A percentile compares a stretch with the other conserved stretches of the same genome.
Conservation (phyloP, 2,888 invertebrate species). For the Fragum whitleyi region DNA sequence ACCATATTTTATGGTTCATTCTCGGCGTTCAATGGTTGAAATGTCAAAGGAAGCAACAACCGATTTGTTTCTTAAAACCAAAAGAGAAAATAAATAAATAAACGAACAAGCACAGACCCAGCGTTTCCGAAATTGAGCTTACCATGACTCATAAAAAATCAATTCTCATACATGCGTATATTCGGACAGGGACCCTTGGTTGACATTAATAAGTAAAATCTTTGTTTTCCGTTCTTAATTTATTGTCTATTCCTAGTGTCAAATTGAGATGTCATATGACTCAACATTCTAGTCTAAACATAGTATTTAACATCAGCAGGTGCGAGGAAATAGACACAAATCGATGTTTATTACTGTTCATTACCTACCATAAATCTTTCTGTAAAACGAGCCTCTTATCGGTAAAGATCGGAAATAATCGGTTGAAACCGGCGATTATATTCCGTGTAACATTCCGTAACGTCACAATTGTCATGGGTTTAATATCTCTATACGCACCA, state of each 20-base stretch:
- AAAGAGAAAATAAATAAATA: no score
- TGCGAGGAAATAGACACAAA: slow-evolving; percentile 4
- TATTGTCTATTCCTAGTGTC: neutral
- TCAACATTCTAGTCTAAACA: slow-evolving; percentile 14
- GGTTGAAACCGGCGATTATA: slow-evolving; percentile 26
- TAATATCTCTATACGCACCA: slow-evolving; percentile 22
- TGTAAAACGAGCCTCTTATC: slow-evolving; percentile 23
- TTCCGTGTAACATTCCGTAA: slow-evolving; percentile 30
- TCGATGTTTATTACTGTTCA: neutral
- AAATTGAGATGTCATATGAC: slow-evolving; percentile 22
- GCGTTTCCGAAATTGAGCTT: no score
- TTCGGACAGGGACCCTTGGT: no score
- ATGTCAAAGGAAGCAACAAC: no score
- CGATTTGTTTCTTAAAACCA: no score
- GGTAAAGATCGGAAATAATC: slow-evolving; percentile 31
- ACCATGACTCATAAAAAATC: no score
- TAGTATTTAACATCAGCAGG: slow-evolving; percentile 20
- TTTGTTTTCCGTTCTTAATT: no score
- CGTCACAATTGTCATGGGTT: slow-evolving; percentile 15
- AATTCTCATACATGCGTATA: no score
- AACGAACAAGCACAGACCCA: no score
- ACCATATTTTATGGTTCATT: no score
- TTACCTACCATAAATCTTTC: slow-evolving; percentile 27
- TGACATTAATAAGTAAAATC: no score
- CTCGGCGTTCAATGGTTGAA: no score